These are phyloP conservation scores for Calephelis nemesis DNA, from an alignment of 1,140 invertebrate species.

Conservation along the genomic window DNA sequence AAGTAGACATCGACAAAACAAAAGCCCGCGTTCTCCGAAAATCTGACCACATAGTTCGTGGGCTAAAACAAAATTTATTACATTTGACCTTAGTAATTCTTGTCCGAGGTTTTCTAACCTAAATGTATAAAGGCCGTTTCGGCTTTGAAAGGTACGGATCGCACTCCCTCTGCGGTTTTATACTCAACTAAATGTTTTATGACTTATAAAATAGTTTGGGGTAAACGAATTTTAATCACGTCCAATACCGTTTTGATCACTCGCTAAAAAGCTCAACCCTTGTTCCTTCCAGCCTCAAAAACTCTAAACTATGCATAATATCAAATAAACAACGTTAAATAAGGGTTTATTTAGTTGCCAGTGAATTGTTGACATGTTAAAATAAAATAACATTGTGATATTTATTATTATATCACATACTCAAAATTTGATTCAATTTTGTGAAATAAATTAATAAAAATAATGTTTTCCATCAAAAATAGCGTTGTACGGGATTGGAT, in stretches of 20 bases:
- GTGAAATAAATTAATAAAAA: too few relatives aligned
- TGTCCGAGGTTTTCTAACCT: conserved; percentile 62
- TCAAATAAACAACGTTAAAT: neutral
- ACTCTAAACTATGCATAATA: conserved; percentile 20
- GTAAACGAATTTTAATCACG: conserved; percentile 41
- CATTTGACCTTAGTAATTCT: conserved; percentile 75
- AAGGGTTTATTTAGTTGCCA: neutral
- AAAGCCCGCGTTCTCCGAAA: conserved; percentile 56
- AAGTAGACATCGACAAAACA: conserved; percentile 72
- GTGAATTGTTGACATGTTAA: neutral
- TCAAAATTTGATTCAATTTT: too few relatives aligned
- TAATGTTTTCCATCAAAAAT: too few relatives aligned
- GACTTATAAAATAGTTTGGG: conserved; percentile 65
- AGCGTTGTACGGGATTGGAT: too few relatives aligned
- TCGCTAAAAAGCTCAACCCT: conserved; percentile 20
- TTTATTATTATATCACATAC: too few relatives aligned
- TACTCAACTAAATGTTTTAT: conserved; percentile 69
- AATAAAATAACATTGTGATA: neutral
- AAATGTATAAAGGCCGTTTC: conserved; percentile 58
- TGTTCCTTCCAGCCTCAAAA: conserved; percentile 18
- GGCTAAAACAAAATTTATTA: conserved; percentile 76
- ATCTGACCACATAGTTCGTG: conserved; percentile 71
- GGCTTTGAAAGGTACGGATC: conserved; percentile 56
- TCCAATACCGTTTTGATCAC: conserved; percentile 24
- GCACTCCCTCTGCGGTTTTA: conserved; percentile 60